Base-by-base conservation (phyloP, 2,888 invertebrate genomes). In the Pachycephus smyrnensis region DNA sequence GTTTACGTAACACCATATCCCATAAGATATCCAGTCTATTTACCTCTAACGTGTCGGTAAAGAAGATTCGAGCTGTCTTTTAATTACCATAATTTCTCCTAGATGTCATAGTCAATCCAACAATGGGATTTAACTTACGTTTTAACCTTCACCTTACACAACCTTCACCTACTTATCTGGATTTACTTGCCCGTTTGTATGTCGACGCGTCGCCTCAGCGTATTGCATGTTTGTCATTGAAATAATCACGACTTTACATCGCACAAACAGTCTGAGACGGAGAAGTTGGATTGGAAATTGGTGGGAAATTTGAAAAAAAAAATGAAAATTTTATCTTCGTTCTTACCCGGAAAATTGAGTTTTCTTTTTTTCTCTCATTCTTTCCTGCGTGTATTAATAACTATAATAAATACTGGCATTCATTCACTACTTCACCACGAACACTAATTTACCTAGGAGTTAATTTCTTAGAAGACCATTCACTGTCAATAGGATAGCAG, bases 391-490 rank as follows among this genome's bases (percentile, higher is more conserved):
- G 23, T 55, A 55, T 55, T 55, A 55, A 55, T 55, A 23, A 55
- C 23, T 55, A 55, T 55, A 55, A 55, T 55, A 55, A 55, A 55
- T 23, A 55, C 23, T 55, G 55, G 23, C 55, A 23, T 55, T 55
- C 55, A 55, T 55, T 55, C 23, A 55, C 23, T 15, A 55, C 55
- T 55, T 23, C 55, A 55, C 23, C 55, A 6, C 9, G 55, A 55
- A 23, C 55, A 23, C 23, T 55, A 55, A 55, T 55, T 55, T 55
- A 23, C 55, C 23, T 55, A 55, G 23, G 23, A 55, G 55, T 23
- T 33, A 33, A 33, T 71, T 71, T 71, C 71, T 33, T 33, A 23
- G 71, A 71, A 71, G 31, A 32, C 32, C 71, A 71, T 71, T 71
- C 33, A 31, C 31, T 33, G 71, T 12, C 33, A 23, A 31, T 71